phyloP scores from a whole-genome alignment of 1,140 invertebrate species.

The Pristionchus pacificus region DNA sequence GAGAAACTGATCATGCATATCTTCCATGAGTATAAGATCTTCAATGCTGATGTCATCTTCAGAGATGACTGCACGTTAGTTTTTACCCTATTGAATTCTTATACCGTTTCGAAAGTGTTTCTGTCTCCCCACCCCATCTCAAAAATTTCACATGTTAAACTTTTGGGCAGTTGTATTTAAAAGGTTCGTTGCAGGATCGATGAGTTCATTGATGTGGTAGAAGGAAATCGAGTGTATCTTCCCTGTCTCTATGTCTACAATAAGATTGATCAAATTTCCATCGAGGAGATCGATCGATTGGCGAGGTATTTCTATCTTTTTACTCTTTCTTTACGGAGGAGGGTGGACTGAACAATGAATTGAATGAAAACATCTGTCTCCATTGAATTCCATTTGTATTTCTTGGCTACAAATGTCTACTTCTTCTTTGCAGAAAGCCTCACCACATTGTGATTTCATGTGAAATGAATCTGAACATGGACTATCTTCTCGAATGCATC shows the following conservation, averaged over 20 bases:
- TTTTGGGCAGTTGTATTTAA: neutral
- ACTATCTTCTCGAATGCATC: slow-evolving; percentile 82
- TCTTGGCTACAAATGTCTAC: too few relatives aligned
- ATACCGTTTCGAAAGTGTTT: neutral
- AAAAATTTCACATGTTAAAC: slow-evolving; percentile 7
- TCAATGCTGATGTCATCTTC: slow-evolving; percentile 94
- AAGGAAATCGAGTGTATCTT: slow-evolving; percentile 91
- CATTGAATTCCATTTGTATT: too few relatives aligned
- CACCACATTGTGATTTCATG: slow-evolving; percentile 94
- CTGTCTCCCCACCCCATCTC: slow-evolving; percentile 13
- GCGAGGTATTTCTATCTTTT: slow-evolving; percentile 67
- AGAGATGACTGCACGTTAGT: slow-evolving; percentile 79
- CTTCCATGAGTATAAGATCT: slow-evolving; percentile 97
- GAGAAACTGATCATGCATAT: slow-evolving; percentile 98
- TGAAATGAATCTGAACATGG: slow-evolving; percentile 97
- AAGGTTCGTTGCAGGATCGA: slow-evolving; percentile 67
- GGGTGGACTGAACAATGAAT: too few relatives aligned
- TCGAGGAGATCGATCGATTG: slow-evolving; percentile 94
- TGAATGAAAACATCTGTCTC: too few relatives aligned
- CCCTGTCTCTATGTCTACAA: slow-evolving; percentile 78
- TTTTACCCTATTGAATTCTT: neutral
- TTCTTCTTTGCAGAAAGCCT: slow-evolving; percentile 65
- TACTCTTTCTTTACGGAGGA: too few relatives aligned
- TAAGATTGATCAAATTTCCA: slow-evolving; percentile 99
- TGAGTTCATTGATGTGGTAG: slow-evolving; percentile 97